Conservation (phyloP, 1,140 invertebrate species). For the Conus betulinus region DNA sequence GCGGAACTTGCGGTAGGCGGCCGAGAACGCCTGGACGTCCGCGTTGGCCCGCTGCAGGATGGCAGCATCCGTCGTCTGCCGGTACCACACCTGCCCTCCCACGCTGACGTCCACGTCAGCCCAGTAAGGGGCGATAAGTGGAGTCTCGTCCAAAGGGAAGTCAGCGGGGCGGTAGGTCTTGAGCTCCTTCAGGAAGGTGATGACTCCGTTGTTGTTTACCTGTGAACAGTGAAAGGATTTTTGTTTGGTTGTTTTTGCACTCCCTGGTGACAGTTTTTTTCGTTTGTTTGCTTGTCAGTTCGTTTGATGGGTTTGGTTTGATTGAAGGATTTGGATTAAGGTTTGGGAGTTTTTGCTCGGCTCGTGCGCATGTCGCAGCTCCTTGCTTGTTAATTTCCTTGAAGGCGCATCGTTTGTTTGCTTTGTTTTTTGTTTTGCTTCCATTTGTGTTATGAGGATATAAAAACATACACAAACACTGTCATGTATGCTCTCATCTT, state of each 20-base stretch:
- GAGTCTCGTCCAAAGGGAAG: conserved; percentile 54
- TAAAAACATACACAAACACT: too few species aligned
- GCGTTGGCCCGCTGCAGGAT: conserved; percentile 45
- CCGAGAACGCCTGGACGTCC: conserved; percentile 53
- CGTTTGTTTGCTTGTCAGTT: background rate
- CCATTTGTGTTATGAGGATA: too few species aligned
- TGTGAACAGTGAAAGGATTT: conserved; percentile 28
- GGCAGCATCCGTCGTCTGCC: conserved; percentile 37
- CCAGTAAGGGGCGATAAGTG: conserved; percentile 61
- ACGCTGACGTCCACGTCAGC: conserved; percentile 59
- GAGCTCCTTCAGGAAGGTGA: conserved; percentile 58
- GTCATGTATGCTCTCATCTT: too few species aligned
- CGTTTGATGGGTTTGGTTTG: too few species aligned
- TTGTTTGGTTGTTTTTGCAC: background rate
- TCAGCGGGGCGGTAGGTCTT: conserved; percentile 53
- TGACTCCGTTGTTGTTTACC: conserved; percentile 67
- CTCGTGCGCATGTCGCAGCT: too few species aligned
- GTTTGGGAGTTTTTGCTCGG: too few species aligned
- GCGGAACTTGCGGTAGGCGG: conserved; percentile 49
- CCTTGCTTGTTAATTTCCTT: background rate
- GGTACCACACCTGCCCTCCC: conserved; percentile 51
- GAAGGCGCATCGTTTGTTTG: background rate
- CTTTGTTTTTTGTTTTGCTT: background rate
- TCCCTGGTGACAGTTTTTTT: background rate
- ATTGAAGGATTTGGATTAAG: too few species aligned